Evolutionary conservation across 1,140 invertebrate genomes (phyloP).

Genomic region (Neoseiulus cucumeris): DNA sequence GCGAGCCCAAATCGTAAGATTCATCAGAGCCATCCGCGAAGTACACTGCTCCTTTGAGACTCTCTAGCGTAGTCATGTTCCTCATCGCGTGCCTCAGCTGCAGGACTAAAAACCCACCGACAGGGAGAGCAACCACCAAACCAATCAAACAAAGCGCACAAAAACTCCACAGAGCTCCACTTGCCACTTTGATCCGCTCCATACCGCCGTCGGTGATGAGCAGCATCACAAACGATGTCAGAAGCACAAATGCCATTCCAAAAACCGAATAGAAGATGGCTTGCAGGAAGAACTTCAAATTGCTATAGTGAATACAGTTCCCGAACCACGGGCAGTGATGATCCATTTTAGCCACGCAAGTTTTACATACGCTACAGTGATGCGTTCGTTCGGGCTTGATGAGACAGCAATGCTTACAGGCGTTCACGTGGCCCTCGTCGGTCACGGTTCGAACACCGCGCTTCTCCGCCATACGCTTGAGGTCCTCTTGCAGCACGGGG

Average conservation of each 20-base stretch:
- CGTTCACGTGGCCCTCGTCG: slow-evolving; percentile 20
- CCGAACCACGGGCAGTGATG: slow-evolving; percentile 95
- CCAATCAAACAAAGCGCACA: not conserved
- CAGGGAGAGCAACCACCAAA: not conserved
- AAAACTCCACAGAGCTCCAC: not conserved
- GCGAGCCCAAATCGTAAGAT: not conserved
- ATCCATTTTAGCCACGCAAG: slow-evolving; percentile 89
- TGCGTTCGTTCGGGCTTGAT: slow-evolving; percentile 53
- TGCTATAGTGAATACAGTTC: slow-evolving; percentile 48
- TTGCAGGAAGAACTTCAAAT: slow-evolving; percentile 23
- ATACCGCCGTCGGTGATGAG: not conserved
- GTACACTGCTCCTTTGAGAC: not conserved
- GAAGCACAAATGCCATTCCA: not conserved
- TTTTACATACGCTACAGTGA: slow-evolving; percentile 85
- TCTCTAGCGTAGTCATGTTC: not conserved
- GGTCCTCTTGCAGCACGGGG: not conserved
- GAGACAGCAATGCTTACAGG: slow-evolving; percentile 33
- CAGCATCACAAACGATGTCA: not conserved
- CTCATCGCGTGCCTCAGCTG: not conserved
- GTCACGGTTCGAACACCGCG: not conserved
- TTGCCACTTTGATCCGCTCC: not conserved
- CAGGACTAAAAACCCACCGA: not conserved
- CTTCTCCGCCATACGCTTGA: not conserved
- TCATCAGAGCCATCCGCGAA: not conserved
- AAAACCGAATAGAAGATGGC: slow-evolving; percentile 26